Evolutionary conservation across 2,888 invertebrate genomes (phyloP), one percentile per base, ranked within the genome.

Genomic region (Limenitis camilla): DNA sequence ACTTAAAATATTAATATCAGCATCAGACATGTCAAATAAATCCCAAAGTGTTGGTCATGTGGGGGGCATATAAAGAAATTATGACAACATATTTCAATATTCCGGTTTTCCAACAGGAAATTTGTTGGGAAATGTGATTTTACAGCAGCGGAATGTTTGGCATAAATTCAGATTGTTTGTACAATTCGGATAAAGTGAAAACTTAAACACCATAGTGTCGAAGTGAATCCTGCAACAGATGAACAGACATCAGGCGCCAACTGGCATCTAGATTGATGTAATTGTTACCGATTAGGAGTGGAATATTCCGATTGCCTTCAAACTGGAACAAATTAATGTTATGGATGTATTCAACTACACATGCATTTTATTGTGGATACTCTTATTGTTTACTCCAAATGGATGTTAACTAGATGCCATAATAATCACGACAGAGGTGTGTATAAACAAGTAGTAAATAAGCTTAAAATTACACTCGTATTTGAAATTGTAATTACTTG

Each of bases 291-390:
- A 78, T 76, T 73, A 68, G 64, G 61, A 67, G 67, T 63, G 81
- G 82, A 83, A 81, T 77, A 75, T 82, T 81, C 81, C 81, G 67
- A 69, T 65, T 65, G 69, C 51, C 62, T 65, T 62, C 74, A 69
- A 56, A 56, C 47, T 48, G 51, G 54, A 54, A 49, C 54, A 43
- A 49, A 56, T 51, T 42, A 53, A 53, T 50, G 9, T 40, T 47
- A 50, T 47, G 49, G 35, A 55, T 45, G 36, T 41, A 53, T 50
- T 55, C 53, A 52, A 49, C 48, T 50, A 39, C 54, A 56, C 31
- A 48, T 36, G 41, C 33, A 38, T 8, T 36, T 42, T 50, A 38
- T 42, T 35, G 32, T 53, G 36, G 45, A 45, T 38, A 43, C 52
- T 50, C 50, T 46, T 32, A 45, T 56, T 52, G 50, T 49, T 59